These are phyloP conservation scores for Aphis craccivora DNA, from an alignment of 1,140 invertebrate genomes.

Conservation along the genomic window DNA sequence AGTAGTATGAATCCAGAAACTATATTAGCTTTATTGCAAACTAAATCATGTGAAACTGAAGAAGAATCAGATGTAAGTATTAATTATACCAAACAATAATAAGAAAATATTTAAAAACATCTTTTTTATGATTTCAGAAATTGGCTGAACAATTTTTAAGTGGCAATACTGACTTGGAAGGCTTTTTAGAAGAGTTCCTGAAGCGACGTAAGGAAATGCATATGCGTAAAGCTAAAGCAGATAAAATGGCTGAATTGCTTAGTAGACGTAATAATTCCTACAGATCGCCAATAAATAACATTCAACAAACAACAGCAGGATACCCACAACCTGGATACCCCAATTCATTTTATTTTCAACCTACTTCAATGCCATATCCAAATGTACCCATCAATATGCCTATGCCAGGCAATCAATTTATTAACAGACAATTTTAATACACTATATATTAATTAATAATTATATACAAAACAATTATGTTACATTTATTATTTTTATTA, in stretches of 20 bases:
- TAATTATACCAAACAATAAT: neutral
- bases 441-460: neutral
- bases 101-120: neutral
- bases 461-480: constrained; percentile 28
- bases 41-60: constrained; percentile 84
- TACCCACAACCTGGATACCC: constrained; percentile 47
- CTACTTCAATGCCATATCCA: constrained; percentile 54
- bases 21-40: constrained; percentile 82
- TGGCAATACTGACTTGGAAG: constrained; percentile 61
- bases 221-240: constrained; percentile 61
- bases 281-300: constrained; percentile 16
- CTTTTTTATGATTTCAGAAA: constrained; percentile 52
- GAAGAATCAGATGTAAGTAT: constrained; percentile 79
- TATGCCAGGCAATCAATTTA: constrained; percentile 53
- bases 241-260: constrained; percentile 62
- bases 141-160: constrained; percentile 61
- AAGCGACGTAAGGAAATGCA: constrained; percentile 61
- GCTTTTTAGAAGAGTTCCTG: constrained; percentile 61
- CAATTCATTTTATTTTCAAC: constrained; percentile 48
- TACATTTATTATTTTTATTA: constrained; percentile 25
- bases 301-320: constrained; percentile 7
- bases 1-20: constrained; percentile 70
- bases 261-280: constrained; percentile 63
- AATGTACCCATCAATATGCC: constrained; percentile 54
- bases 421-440: constrained; percentile 50